Evolutionary conservation across 2,888 invertebrate species (phyloP).

Genomic region (Desoria tigrina): DNA sequence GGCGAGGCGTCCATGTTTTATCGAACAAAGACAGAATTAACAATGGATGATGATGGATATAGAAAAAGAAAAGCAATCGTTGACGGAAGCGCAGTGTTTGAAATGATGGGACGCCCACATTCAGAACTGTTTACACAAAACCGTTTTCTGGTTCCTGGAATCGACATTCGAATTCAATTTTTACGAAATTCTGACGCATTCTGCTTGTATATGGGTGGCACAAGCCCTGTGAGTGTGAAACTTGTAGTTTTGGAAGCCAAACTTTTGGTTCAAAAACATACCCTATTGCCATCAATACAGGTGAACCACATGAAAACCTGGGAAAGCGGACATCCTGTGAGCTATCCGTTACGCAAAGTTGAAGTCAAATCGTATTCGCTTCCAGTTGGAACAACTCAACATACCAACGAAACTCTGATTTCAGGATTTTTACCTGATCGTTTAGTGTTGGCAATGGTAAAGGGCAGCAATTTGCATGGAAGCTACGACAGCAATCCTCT

Average conservation of each 20-base stretch:
- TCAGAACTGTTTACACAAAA: too few relatives aligned
- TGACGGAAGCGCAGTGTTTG: neutral
- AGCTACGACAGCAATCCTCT: neutral
- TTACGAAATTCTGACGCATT: neutral
- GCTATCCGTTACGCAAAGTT: constrained; percentile 2
- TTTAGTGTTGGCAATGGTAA: neutral
- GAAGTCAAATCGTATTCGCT: constrained; percentile 8
- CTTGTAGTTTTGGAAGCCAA: neutral
- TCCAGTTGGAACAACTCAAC: too few relatives aligned
- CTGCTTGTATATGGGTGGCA: neutral
- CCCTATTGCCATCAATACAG: neutral
- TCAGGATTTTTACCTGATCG: neutral
- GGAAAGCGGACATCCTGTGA: neutral
- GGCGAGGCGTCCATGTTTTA: neutral
- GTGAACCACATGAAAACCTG: constrained; percentile 3
- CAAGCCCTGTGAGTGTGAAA: neutral
- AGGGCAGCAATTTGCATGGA: neutral
- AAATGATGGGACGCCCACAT: too few relatives aligned
- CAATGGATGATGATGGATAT: neutral
- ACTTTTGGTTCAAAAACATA: neutral
- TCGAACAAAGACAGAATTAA: neutral
- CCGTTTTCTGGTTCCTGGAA: too few relatives aligned
- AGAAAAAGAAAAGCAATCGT: constrained; percentile 1
- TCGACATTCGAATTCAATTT: neutral
- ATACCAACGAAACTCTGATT: too few relatives aligned